These are phyloP conservation scores for Sanderia malayensis DNA, from an alignment of 30 jellyfish, hydroid and myxozoan genomes.

Conservation along the genomic window DNA sequence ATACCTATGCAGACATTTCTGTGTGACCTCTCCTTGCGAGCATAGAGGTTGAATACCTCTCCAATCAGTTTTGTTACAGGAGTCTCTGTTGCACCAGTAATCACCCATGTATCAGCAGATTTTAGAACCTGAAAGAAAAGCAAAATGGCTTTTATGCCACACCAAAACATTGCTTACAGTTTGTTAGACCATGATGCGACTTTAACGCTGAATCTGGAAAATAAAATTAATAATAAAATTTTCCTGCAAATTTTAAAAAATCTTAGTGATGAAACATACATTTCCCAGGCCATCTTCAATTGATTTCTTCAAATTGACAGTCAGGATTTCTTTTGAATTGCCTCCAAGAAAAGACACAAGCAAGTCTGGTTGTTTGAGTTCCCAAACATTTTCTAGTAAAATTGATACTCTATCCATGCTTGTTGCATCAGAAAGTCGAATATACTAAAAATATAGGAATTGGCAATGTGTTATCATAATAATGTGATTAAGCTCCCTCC, in stretches of 20 bases:
- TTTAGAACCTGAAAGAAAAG: not conserved
- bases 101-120: constrained; percentile 28
- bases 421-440: constrained; percentile 21
- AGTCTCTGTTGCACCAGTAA: constrained; percentile 38
- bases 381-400: constrained; percentile 25
- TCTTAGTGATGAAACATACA: too few relatives aligned
- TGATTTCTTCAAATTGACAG: constrained; percentile 1
- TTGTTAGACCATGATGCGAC: too few relatives aligned
- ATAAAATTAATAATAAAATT: too few relatives aligned
- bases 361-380: constrained; percentile 30
- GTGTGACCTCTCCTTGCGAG: constrained; percentile 8
- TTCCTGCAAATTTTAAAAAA: too few relatives aligned
- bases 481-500: too few relatives aligned
- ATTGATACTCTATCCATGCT: constrained; percentile 10
- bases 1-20: constrained; percentile 55
- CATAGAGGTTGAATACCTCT: constrained; percentile 13
- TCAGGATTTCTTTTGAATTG: not conserved
- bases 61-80: constrained; percentile 18
- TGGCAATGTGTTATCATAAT: too few relatives aligned
- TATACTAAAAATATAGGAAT: constrained; percentile 10
- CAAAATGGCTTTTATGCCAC: too few relatives aligned
- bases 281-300: constrained; percentile 36
- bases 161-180: too few relatives aligned
- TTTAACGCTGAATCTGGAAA: too few relatives aligned
- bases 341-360: constrained; percentile 36